Evolutionary conservation across 2,113 vertebrate genomes (phyloP).

Genomic region (Malurus cyaneus): DNA sequence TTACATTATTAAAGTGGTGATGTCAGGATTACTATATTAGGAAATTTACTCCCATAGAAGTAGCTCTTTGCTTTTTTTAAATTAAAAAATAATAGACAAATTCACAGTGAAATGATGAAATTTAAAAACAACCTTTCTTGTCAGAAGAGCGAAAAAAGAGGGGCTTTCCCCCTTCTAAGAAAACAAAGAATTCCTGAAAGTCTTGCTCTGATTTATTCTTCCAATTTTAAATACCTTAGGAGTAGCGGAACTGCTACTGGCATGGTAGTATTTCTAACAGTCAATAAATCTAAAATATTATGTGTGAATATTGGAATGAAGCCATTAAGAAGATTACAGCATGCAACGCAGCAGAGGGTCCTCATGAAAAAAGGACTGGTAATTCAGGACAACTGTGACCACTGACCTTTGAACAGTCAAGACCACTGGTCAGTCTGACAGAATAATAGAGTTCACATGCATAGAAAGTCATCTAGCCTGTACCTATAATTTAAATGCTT

Average conservation of each 20-base stretch:
- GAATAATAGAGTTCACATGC: conserved; percentile 88
- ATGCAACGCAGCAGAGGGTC: conserved; percentile 84
- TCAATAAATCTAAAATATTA: conserved; percentile 99
- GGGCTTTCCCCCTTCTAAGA: conserved; percentile 8
- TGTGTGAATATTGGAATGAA: conserved; percentile 93
- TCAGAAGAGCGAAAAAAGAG: conserved; percentile 68
- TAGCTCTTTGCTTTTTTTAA: neutral
- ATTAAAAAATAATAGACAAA: conserved; percentile 64
- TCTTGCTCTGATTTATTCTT: conserved; percentile 81
- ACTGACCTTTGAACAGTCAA: conserved; percentile 85
- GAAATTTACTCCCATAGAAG: conserved; percentile 39
- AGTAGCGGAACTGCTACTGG: conserved; percentile 89
- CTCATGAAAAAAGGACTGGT: conserved; percentile 82
- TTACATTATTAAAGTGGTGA: neutral
- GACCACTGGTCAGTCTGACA: conserved; percentile 85
- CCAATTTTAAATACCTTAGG: conserved; percentile 85
- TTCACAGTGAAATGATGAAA: conserved; percentile 72
- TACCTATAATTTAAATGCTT: conserved; percentile 65
- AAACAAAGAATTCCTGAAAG: conserved; percentile 79
- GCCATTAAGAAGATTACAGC: conserved; percentile 91
- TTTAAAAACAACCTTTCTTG: conserved; percentile 71
- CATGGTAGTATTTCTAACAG: conserved; percentile 92
- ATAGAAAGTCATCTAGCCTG: conserved; percentile 71
- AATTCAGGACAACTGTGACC: conserved; percentile 99
- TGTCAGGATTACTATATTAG: neutral